Evolutionary conservation across 2,797 vertebrate species (phyloP), one percentile per base, ranked within the genome.

Genomic region (Cirrhinus molitorella): DNA sequence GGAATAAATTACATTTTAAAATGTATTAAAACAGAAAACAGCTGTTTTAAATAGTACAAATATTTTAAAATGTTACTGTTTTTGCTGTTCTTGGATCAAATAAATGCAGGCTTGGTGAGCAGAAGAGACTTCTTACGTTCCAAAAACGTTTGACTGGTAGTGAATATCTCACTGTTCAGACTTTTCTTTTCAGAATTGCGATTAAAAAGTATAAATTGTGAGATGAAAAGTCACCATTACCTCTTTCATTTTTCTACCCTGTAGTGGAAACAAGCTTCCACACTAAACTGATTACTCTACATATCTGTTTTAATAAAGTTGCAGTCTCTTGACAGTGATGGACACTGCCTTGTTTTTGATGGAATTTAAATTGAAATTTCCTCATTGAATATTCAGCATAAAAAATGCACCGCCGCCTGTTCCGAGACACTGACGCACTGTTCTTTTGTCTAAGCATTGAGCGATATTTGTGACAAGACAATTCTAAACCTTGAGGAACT

Each of bases 351-450:
- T n/a, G 53, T 43, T 77, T 70, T 80, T 53, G 80, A 72, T 53
- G 45, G 63, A 71, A 59, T 83, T 70, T 61, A 45, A 23, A 45
- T 61, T 4, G 72, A 59, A 25, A 34, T 49, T 23, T 45, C 51
- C 31, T 85, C 28, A 31, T 81, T 84, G 78, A 85, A 87, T 84
- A 87, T 83, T 84, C 74, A 79, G 80, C 66, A 75, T 40, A 53
- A 75, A 67, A 57, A 87, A 71, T 75, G 72, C 74, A 10, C 25
- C 23, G 51, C 80, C 57, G 57, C 78, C 83, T 81, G 10, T 21
- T 43, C 31, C 5, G 70, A 31, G 16, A 84, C 31, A 34, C 53
- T 0, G 7, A 28, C 1, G 43, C 40, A 10, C 37, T 40, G 70
- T 72, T 74, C n/a, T 67, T 75, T 74, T 76, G 79, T 61, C 59